phyloP scores from a whole-genome alignment of 1,140 invertebrate species.

The Hermetia illucens region DNA sequence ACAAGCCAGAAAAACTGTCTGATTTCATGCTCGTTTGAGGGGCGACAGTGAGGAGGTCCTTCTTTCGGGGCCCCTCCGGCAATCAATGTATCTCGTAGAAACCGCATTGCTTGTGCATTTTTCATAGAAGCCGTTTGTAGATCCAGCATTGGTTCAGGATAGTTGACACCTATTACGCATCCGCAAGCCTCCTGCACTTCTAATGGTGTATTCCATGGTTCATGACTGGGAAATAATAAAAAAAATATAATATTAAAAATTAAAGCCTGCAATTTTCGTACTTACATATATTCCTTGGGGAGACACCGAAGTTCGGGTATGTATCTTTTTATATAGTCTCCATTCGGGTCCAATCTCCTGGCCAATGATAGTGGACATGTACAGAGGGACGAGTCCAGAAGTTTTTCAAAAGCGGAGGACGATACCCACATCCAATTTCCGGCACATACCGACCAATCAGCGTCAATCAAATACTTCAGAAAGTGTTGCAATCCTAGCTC shows the following conservation, averaged over 20 bases:
- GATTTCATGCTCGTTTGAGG: conserved; percentile 44
- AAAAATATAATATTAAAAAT: not conserved
- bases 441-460: conserved; percentile 58
- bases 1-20: conserved; percentile 45
- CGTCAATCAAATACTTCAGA: conserved; percentile 52
- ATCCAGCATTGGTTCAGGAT: conserved; percentile 52
- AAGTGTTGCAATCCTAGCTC: conserved; percentile 49
- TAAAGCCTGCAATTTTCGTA: conserved; percentile 5
- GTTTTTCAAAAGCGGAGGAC: conserved; percentile 51
- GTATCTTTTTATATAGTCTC: conserved; percentile 53
- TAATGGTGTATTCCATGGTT: conserved; percentile 61
- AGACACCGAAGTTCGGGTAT: conserved; percentile 50
- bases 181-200: conserved; percentile 46
- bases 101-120: conserved; percentile 39
- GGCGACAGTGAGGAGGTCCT: conserved; percentile 44
- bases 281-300: conserved; percentile 50
- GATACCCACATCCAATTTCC: conserved; percentile 76
- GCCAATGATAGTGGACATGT: conserved; percentile 50
- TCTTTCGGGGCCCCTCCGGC: conserved; percentile 19
- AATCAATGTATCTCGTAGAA: conserved; percentile 28
- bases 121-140: conserved; percentile 40
- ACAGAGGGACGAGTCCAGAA: conserved; percentile 47
- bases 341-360: conserved; percentile 51
- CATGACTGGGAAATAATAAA: conserved; percentile 34
- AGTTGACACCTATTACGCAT: conserved; percentile 56